Base-by-base conservation (phyloP, 1,140 invertebrate species). In the Hestina assimilis region DNA sequence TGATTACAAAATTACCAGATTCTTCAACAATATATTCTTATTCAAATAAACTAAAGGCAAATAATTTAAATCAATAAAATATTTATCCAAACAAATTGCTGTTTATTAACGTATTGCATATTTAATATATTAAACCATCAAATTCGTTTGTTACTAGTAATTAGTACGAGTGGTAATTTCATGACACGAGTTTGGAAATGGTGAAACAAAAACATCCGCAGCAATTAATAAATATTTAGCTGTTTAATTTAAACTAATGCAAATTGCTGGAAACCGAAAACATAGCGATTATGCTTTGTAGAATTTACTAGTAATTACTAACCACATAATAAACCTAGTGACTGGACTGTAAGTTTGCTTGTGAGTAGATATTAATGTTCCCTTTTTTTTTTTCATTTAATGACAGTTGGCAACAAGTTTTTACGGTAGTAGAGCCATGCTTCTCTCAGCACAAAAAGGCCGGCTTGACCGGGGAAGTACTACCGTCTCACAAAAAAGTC, bases 201-300 rank as follows among this genome's bases (percentile, higher is more conserved):
- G 43, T 54, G 9, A 20, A 54, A 31, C 41, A 54, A 45, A 45
- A 42, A 43, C 52, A 54, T 21, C 52, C 41, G 29, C 52, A 54
- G 19, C 52, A 15, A 54, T 54, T 54, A 54, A 54, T 54, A 54
- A 54, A 45, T 54, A 54, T 54, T 54, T 54, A 54, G 42, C 31
- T 42, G 42, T 54, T 54, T 54, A 54, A 54, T 54, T 54, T 24
- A 43, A 54, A 54, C 52, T 54, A 54, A 54, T 54, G 52, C 29
- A 54, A 46, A 54, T 54, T 54, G 41, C 42, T 28, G 11, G 26
- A 9, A 24, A 42, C 52, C 52, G 23, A 38, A 52, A 54, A 54
- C 42, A 46, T 45, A 54, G 42, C 52, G 50, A 5, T 20, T 31
- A 54, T 54, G 40, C 45, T 54, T 45, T 54, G 41, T 46, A 46